Conservation (phyloP, 2,113 vertebrate species). For the Antigone vipio region DNA sequence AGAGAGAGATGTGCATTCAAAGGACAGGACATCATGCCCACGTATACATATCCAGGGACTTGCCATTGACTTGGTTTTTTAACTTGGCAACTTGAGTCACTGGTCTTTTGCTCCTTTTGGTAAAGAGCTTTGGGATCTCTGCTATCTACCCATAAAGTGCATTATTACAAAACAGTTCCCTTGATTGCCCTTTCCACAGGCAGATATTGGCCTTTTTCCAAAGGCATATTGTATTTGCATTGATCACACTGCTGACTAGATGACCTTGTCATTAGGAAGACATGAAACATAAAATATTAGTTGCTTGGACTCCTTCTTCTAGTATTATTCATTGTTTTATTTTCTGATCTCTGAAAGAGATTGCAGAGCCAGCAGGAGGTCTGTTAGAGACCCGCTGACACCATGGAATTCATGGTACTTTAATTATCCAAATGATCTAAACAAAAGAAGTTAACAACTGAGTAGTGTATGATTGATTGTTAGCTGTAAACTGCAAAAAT, state of each 20-base stretch:
- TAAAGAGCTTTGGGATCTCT: neutral
- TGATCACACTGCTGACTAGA: conserved; percentile 19
- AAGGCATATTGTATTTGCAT: conserved; percentile 43
- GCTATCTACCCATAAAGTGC: neutral
- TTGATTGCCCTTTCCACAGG: conserved; percentile 39
- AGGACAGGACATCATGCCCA: neutral
- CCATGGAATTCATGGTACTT: conserved; percentile 11
- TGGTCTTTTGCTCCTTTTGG: neutral
- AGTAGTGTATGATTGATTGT: neutral
- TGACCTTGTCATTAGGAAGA: conserved; percentile 55
- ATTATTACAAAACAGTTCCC: neutral
- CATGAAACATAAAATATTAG: conserved; percentile 29
- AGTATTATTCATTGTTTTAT: conserved; percentile 25
- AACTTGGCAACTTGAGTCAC: neutral
- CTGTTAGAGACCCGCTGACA: conserved; percentile 48
- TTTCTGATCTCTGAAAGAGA: conserved; percentile 31
- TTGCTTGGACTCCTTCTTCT: conserved; percentile 19
- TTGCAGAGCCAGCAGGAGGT: conserved; percentile 40
- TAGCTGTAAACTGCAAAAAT: conserved; percentile 46
- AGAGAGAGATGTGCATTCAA: neutral
- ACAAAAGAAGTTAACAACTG: conserved; percentile 43
- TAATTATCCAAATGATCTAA: conserved; percentile 62
- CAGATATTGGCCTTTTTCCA: conserved; percentile 29
- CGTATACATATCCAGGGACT: neutral
- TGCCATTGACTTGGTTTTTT: neutral